Base-by-base conservation (phyloP, 2,113 vertebrate genomes). In the Lepus timidus region DNA sequence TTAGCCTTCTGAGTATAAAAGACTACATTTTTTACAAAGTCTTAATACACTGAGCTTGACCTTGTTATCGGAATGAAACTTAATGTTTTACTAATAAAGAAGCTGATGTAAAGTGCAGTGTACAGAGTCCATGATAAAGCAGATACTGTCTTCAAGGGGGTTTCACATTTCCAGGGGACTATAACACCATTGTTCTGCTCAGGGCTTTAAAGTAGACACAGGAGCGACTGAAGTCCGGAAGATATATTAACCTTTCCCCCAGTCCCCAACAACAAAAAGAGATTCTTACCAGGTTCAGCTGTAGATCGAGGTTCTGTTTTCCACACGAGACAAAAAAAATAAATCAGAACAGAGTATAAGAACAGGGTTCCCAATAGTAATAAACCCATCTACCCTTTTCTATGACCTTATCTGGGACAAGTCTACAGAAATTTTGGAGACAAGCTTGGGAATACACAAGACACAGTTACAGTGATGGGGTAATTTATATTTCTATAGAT, bases 261-360 rank as follows among this genome's bases (percentile, higher is more conserved):
- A 9, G 13, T 3, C 58, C 55, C 2, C 4, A 14, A 25, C 20
- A 19, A 20, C 44, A 23, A 29, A 36, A 75, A 97, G 95, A 96
- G 76, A 85, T 87, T 96, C 99, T 99, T 98, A 99, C 99, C 99
- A 92, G 98, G 98, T 97, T 99, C 99, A 73, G 98, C 98, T 85
- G 98, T 98, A 95, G 99, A 99, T 96, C 99, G 98, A 52, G 99
- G 99, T 93, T 99, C 99, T 99, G 97, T 85, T 58, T 88, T 92
- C 93, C 97, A 96, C 96, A 97, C 89, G 90, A 94, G 52, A 73
- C 95, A 96, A 58, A 82, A 62, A 98, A 96, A 94, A 95, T 23
- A 95, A 91, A 96, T 81, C 71, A 95, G 97, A 94, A 97, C 33
- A 96, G 76, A 20, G 6, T 36, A 80, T 98, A 98, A 98, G 95